Percentiles rank a stretch among this genome's conserved stretches.
These are phyloP conservation scores for fruit fly (Drosophila melanogaster) DNA, from an alignment of 1,140 invertebrate genomes.

Conservation along the genomic window Release_6_plus_ISO1_MT NT_033779.5:3971501-3972000, in stretches of 20 bases:
- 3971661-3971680: no score
- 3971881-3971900: not conserved
- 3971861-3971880: not conserved
- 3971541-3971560: not conserved
- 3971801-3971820: not conserved
- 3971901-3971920: no score
- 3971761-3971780: not conserved
- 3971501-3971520: conserved; percentile 3
- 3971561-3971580: no score
- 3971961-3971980: not conserved
- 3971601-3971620: not conserved
- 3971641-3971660: no score
- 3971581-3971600: no score
- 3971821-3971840: conserved; percentile 14
- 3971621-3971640: not conserved
- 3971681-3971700: no score
- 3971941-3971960: not conserved
- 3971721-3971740: no score
- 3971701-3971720: no score
- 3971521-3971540: not conserved
- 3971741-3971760: no score
- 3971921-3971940: no score
- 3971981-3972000: no score
- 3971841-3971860: conserved; percentile 10
- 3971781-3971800: not conserved